A percentile compares a stretch with the other conserved stretches of the same genome.
These are phyloP conservation scores for Euphydryas editha DNA, from an alignment of 2,888 invertebrate genomes.

Conservation along the genomic window DNA sequence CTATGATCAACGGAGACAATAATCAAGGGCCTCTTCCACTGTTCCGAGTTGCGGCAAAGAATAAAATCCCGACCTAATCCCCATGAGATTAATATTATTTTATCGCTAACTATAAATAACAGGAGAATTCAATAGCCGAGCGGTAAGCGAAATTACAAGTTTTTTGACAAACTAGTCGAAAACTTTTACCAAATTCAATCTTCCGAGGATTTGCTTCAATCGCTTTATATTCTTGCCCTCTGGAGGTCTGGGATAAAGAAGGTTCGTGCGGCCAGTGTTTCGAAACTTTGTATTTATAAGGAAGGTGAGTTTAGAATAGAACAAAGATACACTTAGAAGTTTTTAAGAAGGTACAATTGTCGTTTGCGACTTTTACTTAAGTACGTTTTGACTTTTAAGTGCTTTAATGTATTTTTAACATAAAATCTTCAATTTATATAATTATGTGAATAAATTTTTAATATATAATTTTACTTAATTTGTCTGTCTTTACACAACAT, in stretches of 20 bases:
- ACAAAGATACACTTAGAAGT: conserved; percentile 10
- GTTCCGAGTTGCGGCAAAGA: conserved; percentile 71
- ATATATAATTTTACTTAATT: neutral
- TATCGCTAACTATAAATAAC: conserved; percentile 82
- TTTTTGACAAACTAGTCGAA: conserved; percentile 77
- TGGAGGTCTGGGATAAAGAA: conserved; percentile 45
- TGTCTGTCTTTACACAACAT: neutral
- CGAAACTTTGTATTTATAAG: conserved; percentile 37
- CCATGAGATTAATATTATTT: conserved; percentile 83
- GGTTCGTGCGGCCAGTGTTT: conserved; percentile 38
- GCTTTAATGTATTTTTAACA: neutral
- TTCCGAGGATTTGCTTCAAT: conserved; percentile 70
- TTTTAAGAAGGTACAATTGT: conserved; percentile 4
- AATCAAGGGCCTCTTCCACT: conserved; percentile 69
- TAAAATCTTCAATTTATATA: too few relatives aligned
- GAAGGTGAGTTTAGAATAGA: conserved; percentile 32
- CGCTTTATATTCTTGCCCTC: conserved; percentile 58
- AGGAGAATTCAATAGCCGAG: conserved; percentile 78
- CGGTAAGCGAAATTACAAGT: conserved; percentile 74
- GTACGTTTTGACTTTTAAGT: neutral
- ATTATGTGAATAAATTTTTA: too few relatives aligned
- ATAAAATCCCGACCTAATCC: conserved; percentile 79
- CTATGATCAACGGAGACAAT: conserved; percentile 59
- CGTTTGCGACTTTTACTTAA: neutral
- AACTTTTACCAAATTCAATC: conserved; percentile 77